A percentile compares a stretch with the other conserved stretches of the same genome.
phyloP scores from a whole-genome alignment of 2,888 invertebrate genomes.

The Melangyna quadrimaculata region DNA sequence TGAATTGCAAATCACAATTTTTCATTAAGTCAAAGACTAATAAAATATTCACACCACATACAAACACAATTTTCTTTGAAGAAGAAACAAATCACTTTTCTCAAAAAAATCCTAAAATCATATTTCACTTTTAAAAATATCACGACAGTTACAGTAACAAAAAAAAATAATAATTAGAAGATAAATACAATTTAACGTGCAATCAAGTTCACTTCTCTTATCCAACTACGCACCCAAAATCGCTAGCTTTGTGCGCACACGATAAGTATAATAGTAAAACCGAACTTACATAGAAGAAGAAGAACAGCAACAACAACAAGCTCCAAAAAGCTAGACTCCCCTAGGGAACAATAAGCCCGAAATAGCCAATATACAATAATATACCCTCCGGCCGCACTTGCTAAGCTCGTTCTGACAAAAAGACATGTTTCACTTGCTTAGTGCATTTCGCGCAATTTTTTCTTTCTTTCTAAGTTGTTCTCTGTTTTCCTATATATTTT shows the following conservation, averaged over 20 bases:
- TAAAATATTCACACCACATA: neutral
- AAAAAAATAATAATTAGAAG: neutral
- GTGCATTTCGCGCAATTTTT: conserved; percentile 10
- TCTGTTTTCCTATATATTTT: neutral
- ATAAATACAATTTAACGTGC: conserved; percentile 28
- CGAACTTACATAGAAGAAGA: neutral
- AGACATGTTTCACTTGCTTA: conserved; percentile 38
- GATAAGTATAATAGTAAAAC: conserved; percentile 1
- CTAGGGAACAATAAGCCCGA: conserved; percentile 43
- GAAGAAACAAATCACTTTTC: neutral
- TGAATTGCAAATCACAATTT: neutral
- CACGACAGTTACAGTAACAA: neutral
- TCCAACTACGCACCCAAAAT: conserved; percentile 57
- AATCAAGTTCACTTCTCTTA: conserved; percentile 48
- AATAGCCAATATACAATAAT: conserved; percentile 14
- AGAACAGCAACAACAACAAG: conserved; percentile 1
- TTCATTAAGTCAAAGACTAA: neutral
- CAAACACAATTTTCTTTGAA: neutral
- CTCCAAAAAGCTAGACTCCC: conserved; percentile 31
- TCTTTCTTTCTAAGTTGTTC: conserved; percentile 27
- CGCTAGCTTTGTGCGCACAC: conserved; percentile 22
- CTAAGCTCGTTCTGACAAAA: conserved; percentile 60
- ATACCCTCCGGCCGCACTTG: conserved; percentile 32
- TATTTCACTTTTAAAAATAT: neutral
- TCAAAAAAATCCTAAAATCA: neutral